Conservation (phyloP, 1,140 invertebrate genomes). For the Drosophila azteca region DNA sequence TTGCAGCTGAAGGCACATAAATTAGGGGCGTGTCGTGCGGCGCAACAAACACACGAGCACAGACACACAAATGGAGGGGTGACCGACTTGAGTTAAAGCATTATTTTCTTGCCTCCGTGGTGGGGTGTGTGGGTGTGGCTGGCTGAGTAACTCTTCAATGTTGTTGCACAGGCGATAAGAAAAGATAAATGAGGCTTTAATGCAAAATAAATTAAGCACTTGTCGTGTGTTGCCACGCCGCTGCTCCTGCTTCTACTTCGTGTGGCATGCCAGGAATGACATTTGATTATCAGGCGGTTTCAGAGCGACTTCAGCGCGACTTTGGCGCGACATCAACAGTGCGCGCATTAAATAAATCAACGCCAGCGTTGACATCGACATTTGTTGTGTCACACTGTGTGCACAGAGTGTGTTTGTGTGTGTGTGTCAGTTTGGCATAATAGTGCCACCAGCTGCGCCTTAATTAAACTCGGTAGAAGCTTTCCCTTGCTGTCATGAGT, state of each 20-base stretch:
- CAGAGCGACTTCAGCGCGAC: slow-evolving; percentile 34
- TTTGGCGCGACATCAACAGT: slow-evolving; percentile 58
- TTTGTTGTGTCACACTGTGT: slow-evolving; percentile 23
- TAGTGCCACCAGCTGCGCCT: slow-evolving; percentile 60
- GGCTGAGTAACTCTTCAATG: slow-evolving; percentile 79
- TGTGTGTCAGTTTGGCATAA: slow-evolving; percentile 31
- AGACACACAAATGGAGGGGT: too few relatives aligned
- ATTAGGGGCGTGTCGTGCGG: slow-evolving; percentile 69
- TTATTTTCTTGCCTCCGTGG: slow-evolving; percentile 4
- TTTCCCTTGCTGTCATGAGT: slow-evolving; percentile 11
- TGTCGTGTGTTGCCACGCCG: slow-evolving; percentile 63
- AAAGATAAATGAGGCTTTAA: slow-evolving; percentile 81
- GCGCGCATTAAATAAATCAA: slow-evolving; percentile 71
- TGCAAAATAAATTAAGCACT: slow-evolving; percentile 81
- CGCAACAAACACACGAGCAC: slow-evolving; percentile 22
- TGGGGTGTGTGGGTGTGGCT: slow-evolving; percentile 38
- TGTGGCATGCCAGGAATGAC: slow-evolving; percentile 68
- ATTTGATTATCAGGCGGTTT: slow-evolving; percentile 75
- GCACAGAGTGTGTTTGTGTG: not conserved
- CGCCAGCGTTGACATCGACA: slow-evolving; percentile 61
- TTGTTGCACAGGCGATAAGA: slow-evolving; percentile 77
- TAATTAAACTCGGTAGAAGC: slow-evolving; percentile 60
- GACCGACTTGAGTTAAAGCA: slow-evolving; percentile 7
- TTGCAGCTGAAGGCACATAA: slow-evolving; percentile 79
- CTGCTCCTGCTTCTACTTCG: not conserved